Evolutionary conservation across 2,888 invertebrate genomes (phyloP), one percentile per base, ranked within the genome.

Genomic region (Ctenicera cuprea): DNA sequence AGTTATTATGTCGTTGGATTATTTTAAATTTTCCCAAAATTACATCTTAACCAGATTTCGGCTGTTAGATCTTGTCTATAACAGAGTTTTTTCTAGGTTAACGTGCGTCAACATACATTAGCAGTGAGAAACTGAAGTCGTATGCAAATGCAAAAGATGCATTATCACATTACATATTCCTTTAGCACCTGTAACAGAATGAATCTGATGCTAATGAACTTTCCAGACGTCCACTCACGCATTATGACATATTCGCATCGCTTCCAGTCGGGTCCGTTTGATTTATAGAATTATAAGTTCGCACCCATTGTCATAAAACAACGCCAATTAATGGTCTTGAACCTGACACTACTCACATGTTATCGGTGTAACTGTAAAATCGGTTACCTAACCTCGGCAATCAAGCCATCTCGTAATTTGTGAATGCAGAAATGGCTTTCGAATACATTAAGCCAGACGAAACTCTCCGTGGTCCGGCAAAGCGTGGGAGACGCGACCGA

Each of bases 371-470:
- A 85, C 85, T 83, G 85, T 85, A 85, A 82, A 83, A 76, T 78
- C 82, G 80, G 82, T 84, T 83, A 83, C 82, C 83, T 83, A 85
- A 85, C 83, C 82, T 82, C 81, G 83, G 82, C 81, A 79, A 78
- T 76, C 77, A 79, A 78, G 78, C 38, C 80, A 83, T 78, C 78
- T 80, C 76, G 77, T 75, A 78, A 77, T 80, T 81, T 80, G 78
- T 76, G 76, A 78, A 80, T 77, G 80, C 79, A 78, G 77, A 75
- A 75, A 75, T 54, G 41, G 68, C 48, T 72, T 73, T 67, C 74
- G 77, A 74, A 74, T 75, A 75, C 69, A 74, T 76, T 75, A 33
- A 65, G 76, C 74, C 79, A 73, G 77, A 78, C 79, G 73, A 76
- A 78, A 78, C 71, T 57, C 26, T 41, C 41, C 22, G 69, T 48